Evolutionary conservation across 2,113 vertebrate species (phyloP).

Genomic region (Sapajus apella): DNA sequence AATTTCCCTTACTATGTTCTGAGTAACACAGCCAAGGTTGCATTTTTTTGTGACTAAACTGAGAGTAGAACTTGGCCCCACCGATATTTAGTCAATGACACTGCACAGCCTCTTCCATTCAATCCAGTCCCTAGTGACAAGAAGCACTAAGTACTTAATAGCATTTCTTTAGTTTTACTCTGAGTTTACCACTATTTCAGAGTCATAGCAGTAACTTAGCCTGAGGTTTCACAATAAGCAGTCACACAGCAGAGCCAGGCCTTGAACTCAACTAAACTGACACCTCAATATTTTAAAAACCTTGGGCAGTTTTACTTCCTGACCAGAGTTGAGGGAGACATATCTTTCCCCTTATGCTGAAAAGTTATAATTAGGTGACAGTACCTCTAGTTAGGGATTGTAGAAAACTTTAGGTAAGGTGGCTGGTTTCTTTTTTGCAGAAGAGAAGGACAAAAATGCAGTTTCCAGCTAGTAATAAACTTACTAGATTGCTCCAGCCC

Average conservation of each 20-base stretch:
- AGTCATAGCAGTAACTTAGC: not conserved
- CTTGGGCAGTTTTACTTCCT: not conserved
- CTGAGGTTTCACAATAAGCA: not conserved
- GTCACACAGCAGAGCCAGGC: not conserved
- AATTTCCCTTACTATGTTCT: not conserved
- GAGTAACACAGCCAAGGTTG: not conserved
- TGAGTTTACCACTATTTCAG: not conserved
- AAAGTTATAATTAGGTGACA: not conserved
- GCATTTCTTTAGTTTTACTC: not conserved
- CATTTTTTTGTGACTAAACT: not conserved
- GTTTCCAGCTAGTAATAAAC: not conserved
- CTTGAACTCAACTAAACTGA: not conserved
- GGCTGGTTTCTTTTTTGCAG: not conserved
- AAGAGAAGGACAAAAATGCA: not conserved
- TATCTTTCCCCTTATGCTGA: not conserved
- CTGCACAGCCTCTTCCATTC: not conserved
- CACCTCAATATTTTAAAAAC: not conserved
- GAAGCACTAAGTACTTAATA: not conserved
- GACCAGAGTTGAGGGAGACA: not conserved
- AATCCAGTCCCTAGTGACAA: not conserved
- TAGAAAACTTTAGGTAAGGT: not conserved
- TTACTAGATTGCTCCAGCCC: not conserved
- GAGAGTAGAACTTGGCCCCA: not conserved
- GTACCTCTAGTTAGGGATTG: not conserved
- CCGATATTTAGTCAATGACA: not conserved